Conservation (phyloP, 2,888 invertebrate species). For the Chrysolina haemoptera region DNA sequence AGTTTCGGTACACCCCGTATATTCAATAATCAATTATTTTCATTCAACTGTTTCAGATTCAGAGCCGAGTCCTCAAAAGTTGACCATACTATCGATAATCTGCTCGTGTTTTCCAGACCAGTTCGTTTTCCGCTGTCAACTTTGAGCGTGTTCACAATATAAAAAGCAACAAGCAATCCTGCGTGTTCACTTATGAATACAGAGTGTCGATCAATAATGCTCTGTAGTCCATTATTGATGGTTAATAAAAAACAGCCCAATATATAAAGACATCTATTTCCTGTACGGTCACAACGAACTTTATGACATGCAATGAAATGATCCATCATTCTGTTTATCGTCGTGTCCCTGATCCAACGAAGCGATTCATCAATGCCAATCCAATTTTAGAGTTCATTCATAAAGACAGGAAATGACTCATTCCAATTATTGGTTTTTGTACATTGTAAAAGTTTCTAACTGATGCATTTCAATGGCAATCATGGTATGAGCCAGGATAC, state of each 20-base stretch:
- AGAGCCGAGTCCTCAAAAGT: background rate
- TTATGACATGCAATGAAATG: background rate
- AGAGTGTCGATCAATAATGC: background rate
- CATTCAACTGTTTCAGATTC: no score
- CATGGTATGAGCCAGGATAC: no score
- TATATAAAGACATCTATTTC: background rate
- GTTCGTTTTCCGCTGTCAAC: conserved; percentile 14
- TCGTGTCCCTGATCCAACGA: no score
- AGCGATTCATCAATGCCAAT: background rate
- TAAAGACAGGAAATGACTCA: no score
- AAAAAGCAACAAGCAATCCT: conserved; percentile 9
- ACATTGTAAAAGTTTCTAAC: no score
- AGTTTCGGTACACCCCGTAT: no score
- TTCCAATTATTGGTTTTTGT: no score
- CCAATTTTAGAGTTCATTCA: background rate
- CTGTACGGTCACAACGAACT: background rate
- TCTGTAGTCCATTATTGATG: background rate
- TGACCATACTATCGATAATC: background rate
- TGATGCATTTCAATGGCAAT: no score
- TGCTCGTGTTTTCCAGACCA: background rate
- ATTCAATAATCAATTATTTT: background rate
- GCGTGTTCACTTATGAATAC: conserved; percentile 16
- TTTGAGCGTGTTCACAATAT: conserved; percentile 14
- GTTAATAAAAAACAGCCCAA: background rate
- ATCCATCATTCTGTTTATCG: background rate